Percentiles rank a stretch among this genome's conserved stretches.
These are phyloP conservation scores for Macaria notata DNA, from an alignment of 2,888 invertebrate genomes.

Conservation along the genomic window DNA sequence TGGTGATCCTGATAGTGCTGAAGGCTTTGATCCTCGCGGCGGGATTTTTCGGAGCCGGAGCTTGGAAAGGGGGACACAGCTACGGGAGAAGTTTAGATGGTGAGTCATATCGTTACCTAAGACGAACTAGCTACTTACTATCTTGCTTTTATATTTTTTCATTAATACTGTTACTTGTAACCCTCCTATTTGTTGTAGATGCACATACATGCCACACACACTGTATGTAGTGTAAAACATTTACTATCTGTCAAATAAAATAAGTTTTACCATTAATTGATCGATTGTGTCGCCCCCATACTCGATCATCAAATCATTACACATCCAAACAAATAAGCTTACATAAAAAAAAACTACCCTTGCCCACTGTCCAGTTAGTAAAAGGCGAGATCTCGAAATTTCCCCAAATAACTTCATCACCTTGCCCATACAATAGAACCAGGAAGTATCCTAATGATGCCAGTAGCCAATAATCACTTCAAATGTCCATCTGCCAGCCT, in stretches of 20 bases:
- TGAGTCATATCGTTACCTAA: constrained; percentile 36
- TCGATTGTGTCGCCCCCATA: no score
- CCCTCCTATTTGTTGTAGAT: no score
- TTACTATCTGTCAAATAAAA: no score
- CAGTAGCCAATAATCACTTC: constrained; percentile 16
- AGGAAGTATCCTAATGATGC: constrained; percentile 37
- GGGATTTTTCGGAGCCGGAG: constrained; percentile 88
- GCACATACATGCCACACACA: no score
- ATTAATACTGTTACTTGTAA: no score
- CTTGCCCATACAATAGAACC: constrained; percentile 32
- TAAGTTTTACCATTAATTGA: no score
- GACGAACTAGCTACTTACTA: no score
- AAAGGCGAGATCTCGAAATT: constrained; percentile 4
- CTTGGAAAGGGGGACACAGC: constrained; percentile 81
- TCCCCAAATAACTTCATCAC: constrained; percentile 16
- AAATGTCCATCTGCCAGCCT: constrained; percentile 42
- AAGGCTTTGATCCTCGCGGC: constrained; percentile 92
- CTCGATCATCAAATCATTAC: no score
- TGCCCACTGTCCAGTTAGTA: constrained; percentile 10
- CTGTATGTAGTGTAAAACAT: no score
- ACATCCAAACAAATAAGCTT: no score
- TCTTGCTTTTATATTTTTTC: no score
- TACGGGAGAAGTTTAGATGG: constrained; percentile 84
- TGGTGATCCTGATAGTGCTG: constrained; percentile 89
- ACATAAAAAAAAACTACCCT: not conserved